Evolutionary conservation across 1,140 invertebrate species (phyloP).

Genomic region (Bombus polaris): DNA sequence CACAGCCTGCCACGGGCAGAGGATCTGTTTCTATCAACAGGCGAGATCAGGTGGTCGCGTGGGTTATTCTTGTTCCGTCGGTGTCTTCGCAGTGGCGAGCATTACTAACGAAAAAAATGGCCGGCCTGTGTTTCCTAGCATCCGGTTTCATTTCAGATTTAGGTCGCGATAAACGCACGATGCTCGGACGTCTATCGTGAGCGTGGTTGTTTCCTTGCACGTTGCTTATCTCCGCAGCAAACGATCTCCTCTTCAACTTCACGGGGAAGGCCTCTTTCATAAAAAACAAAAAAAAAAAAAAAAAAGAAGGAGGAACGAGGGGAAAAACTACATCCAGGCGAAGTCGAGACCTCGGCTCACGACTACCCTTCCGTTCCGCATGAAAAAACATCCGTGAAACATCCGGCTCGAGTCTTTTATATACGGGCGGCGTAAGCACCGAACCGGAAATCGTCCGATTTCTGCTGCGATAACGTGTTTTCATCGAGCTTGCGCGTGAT

Average conservation of each 20-base stretch:
- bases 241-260: constrained; percentile 20
- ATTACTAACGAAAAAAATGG: constrained; percentile 22
- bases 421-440: neutral
- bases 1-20: neutral
- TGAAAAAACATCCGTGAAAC: constrained; percentile 48
- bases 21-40: neutral
- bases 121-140: neutral
- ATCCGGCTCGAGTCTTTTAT: constrained; percentile 35
- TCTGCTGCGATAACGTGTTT: constrained; percentile 53
- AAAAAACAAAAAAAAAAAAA: neutral
- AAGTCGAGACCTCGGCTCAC: neutral
- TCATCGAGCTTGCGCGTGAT: constrained; percentile 8
- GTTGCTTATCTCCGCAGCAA: constrained; percentile 51
- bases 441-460: constrained; percentile 41
- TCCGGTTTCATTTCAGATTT: constrained; percentile 63
- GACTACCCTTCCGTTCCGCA: constrained; percentile 23
- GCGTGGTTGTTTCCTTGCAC: constrained; percentile 34
- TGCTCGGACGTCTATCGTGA: constrained; percentile 25
- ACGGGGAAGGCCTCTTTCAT: constrained; percentile 27
- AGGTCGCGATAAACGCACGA: constrained; percentile 57
- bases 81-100: neutral
- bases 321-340: neutral
- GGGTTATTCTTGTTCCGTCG: neutral
- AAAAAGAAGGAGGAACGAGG: neutral
- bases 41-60: neutral